Evolutionary conservation across 2,797 vertebrate species (phyloP).

Genomic region (Esox lucius): DNA sequence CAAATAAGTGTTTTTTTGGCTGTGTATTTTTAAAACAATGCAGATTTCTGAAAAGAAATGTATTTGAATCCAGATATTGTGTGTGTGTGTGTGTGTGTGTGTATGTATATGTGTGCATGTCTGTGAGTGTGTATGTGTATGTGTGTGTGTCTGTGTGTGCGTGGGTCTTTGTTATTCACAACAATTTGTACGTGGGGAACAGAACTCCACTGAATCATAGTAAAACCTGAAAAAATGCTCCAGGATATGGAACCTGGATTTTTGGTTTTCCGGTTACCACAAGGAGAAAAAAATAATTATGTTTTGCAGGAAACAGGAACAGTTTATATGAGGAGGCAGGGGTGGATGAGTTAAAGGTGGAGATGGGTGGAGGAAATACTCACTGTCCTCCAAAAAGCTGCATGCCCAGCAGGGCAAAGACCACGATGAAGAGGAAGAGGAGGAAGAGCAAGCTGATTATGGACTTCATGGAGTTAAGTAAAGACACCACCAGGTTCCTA

Average conservation of each 20-base stretch:
- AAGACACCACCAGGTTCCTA: conserved; percentile 93
- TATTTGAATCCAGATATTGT: no score
- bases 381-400: conserved; percentile 98
- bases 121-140: no score
- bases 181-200: no score
- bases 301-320: background rate
- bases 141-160: background rate
- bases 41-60: no score
- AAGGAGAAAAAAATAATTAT: no score
- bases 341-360: background rate
- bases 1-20: no score
- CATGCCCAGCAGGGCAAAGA: conserved; percentile 97
- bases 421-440: conserved; percentile 98
- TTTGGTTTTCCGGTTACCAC: no score
- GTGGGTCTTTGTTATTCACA: no score
- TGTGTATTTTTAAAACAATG: no score
- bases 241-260: no score
- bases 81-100: background rate
- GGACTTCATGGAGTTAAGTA: conserved; percentile 80
- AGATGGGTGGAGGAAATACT: conserved; percentile 59
- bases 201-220: no score
- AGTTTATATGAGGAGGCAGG: background rate
- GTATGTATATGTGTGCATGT: background rate
- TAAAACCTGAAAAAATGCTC: no score
- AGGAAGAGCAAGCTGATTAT: conserved; percentile 88